Percentiles rank a stretch among this genome's conserved stretches.
phyloP scores from a whole-genome alignment of 2,888 invertebrate genomes.

The Zygaena filipendulae region DNA sequence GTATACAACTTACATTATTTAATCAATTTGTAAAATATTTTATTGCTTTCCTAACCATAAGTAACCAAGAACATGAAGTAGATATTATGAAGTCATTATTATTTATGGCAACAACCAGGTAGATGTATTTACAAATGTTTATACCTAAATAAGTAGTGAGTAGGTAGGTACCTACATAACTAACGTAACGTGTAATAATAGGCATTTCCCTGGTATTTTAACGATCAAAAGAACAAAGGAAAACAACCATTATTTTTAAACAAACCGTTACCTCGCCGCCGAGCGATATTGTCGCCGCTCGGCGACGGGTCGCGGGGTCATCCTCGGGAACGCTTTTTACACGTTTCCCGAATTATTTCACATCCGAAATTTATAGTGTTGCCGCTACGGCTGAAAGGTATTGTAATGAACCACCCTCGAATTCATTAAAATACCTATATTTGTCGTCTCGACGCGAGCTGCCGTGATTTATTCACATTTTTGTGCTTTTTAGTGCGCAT shows the following conservation, averaged over 20 bases:
- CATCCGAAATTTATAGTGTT: constrained; percentile 33
- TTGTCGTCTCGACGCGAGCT: constrained; percentile 42
- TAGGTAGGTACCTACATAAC: neutral
- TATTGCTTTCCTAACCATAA: too few relatives aligned
- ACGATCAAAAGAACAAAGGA: neutral
- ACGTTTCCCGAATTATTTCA: constrained; percentile 27
- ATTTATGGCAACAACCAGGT: too few relatives aligned
- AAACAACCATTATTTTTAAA: neutral
- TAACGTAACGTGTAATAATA: too few relatives aligned
- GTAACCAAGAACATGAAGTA: too few relatives aligned
- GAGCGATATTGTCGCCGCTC: neutral
- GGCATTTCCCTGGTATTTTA: neutral
- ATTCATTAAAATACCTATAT: constrained; percentile 62
- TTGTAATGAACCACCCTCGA: constrained; percentile 43
- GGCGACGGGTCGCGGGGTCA: constrained; percentile 28
- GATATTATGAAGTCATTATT: too few relatives aligned
- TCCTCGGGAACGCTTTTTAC: constrained; percentile 36
- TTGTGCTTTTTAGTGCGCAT: constrained; percentile 24
- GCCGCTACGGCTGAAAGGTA: constrained; percentile 32
- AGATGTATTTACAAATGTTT: neutral
- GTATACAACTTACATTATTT: too few relatives aligned
- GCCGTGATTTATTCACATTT: constrained; percentile 46
- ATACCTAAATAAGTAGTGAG: neutral
- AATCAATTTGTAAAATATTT: too few relatives aligned
- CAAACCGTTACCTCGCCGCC: neutral